Percentiles rank a stretch among this genome's conserved stretches.
Evolutionary conservation across 2,797 vertebrate species (phyloP).

Genomic region (Luscinia megarhynchos): DNA sequence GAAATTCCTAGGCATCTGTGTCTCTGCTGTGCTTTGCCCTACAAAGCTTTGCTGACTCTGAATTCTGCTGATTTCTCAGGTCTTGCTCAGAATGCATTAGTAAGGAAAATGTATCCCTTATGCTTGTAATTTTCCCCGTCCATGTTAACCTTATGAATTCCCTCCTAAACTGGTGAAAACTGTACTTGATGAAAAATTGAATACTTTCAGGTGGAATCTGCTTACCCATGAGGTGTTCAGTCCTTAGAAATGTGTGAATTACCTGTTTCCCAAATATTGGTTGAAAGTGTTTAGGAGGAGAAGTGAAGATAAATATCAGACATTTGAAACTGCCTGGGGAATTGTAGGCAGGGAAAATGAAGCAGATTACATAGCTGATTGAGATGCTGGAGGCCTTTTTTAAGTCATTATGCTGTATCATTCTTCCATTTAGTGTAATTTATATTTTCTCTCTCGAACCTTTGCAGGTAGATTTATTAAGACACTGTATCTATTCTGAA

Average conservation of each 20-base stretch:
- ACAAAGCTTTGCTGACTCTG: not conserved
- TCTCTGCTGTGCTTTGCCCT: not conserved
- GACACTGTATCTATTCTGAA: not conserved
- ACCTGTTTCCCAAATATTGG: not conserved
- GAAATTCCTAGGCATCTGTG: not conserved
- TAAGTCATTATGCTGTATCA: not conserved
- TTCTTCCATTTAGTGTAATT: slow-evolving; percentile 40
- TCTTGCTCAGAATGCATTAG: not conserved
- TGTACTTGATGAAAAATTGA: not conserved
- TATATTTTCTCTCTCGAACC: not conserved
- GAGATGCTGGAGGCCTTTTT: slow-evolving; percentile 33
- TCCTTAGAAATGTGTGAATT: not conserved
- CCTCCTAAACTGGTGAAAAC: not conserved
- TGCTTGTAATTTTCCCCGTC: not conserved
- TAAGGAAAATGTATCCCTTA: not conserved
- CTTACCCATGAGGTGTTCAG: not conserved
- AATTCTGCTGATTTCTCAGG: not conserved
- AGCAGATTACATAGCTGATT: not conserved
- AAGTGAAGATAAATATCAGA: slow-evolving; percentile 25
- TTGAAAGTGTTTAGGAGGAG: not conserved
- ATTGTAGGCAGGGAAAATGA: slow-evolving; percentile 1
- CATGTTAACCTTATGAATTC: not conserved
- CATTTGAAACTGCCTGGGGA: not conserved
- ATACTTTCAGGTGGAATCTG: not conserved
- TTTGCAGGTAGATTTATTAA: slow-evolving; percentile 10